These are phyloP conservation scores for Pogonophryne albipinna DNA, from an alignment of 2,797 vertebrate species.

Conservation along the genomic window DNA sequence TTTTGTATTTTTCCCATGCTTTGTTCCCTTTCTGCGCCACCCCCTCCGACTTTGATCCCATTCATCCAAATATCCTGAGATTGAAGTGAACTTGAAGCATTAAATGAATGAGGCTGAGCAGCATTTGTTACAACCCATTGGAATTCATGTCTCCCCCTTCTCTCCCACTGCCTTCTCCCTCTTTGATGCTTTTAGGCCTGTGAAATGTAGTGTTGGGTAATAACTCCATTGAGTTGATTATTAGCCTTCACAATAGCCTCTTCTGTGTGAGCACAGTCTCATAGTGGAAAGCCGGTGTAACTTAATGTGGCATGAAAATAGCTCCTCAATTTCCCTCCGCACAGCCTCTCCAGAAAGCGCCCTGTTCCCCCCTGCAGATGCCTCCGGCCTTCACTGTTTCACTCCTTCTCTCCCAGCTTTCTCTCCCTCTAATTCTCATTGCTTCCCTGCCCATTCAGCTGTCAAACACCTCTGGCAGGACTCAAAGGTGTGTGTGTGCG, in stretches of 20 bases:
- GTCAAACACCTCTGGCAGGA: conserved; percentile 36
- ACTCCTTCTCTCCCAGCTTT: conserved; percentile 43
- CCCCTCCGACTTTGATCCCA: conserved; percentile 49
- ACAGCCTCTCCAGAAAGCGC: conserved; percentile 59
- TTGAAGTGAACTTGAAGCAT: conserved; percentile 47
- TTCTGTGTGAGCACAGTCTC: conserved; percentile 62
- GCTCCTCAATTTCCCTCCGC: conserved; percentile 76
- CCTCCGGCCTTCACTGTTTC: conserved; percentile 66
- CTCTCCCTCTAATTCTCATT: conserved; percentile 37
- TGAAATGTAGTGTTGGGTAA: conserved; percentile 69
- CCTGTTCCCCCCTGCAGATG: conserved; percentile 61
- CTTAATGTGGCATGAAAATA: conserved; percentile 84
- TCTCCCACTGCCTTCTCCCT: conserved; percentile 14
- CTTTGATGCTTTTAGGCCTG: conserved; percentile 66
- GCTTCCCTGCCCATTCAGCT: conserved; percentile 43
- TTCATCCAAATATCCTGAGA: conserved; percentile 49
- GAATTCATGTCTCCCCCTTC: conserved; percentile 53
- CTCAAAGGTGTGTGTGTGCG: conserved; percentile 12
- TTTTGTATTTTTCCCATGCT: conserved; percentile 37
- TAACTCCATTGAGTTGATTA: conserved; percentile 75
- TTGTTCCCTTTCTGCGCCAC: conserved; percentile 14
- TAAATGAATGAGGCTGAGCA: conserved; percentile 54
- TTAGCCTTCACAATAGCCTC: conserved; percentile 72
- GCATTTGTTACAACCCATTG: conserved; percentile 65
- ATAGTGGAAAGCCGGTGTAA: conserved; percentile 66